Evolutionary conservation across 92 coral and sea anemone species (phyloP), one percentile per base, ranked within the genome.

Genomic region (Palythoa caribaeorum): DNA sequence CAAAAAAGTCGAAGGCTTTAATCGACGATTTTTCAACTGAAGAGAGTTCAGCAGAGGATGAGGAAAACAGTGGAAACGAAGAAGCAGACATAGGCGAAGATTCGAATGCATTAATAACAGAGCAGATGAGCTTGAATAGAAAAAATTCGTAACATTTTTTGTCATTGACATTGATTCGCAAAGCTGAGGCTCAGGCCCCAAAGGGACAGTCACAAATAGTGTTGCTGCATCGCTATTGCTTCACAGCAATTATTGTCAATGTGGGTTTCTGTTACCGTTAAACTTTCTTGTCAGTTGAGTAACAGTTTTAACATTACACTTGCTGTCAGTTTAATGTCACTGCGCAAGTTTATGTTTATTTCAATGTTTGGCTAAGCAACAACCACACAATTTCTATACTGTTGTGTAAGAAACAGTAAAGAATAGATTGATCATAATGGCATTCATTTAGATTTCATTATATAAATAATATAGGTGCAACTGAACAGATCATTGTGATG

Each of bases 401-500:
- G 78, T 74, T 74, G 78, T 74, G 78, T 74, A 74, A 74, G 78
- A 74, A 74, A 74, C 78, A 74, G 78, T 74, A 74, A 74, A 74
- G 78, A 73, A 74, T 74, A 74, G 78, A 74, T 40, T 74, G 78
- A 74, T 74, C 78, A 74, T 74, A 74, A 74, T 74, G 78, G 78
- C 28, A 79, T 79, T 37, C 70, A 54, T 54, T 57, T 65, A 79
- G 70, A 79, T 54, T 57, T 79, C 72, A 57, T 65, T 65, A 79
- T 37, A 79, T 79, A 57, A 79, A 65, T 57, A 75, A 84, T 48
- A 73, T 69, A 84, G 77, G 88, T 84, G 77, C 60, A 84, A 21
- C 80, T 73, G 79, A 84, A 73, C 88, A 84, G 88, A 73, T 55
- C 87, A 69, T 44, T 70, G 87, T 68, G 87, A 83, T 48, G 60